Evolutionary conservation across 2,888 invertebrate genomes (phyloP).

Genomic region (Clitarchus hookeri): DNA sequence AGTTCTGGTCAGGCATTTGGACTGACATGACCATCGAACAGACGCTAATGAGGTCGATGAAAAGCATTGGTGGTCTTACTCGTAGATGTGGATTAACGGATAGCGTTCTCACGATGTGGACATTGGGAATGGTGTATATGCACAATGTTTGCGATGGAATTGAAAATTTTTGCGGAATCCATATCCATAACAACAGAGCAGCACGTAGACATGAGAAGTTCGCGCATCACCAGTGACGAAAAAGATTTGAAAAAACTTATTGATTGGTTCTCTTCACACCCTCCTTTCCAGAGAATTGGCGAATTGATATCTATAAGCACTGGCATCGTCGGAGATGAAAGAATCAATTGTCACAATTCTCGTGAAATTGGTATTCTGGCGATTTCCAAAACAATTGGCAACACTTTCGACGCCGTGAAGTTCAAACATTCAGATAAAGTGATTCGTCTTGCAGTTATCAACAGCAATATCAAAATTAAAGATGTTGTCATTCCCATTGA

Average conservation of each 20-base stretch:
- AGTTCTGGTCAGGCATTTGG: too few species aligned
- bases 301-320: not conserved
- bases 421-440: not conserved
- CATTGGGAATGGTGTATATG: too few species aligned
- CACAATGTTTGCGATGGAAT: too few species aligned
- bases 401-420: slow-evolving; percentile 2
- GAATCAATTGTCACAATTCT: too few species aligned
- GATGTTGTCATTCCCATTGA: not conserved
- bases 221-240: not conserved
- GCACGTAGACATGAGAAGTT: not conserved
- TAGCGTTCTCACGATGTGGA: too few species aligned
- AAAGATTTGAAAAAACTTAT: not conserved
- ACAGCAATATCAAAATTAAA: not conserved
- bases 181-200: not conserved
- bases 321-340: not conserved
- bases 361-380: too few species aligned
- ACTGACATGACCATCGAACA: too few species aligned
- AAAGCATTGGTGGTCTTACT: not conserved
- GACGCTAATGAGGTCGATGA: not conserved
- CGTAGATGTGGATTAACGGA: not conserved
- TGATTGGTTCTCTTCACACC: not conserved
- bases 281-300: not conserved
- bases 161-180: not conserved
- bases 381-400: too few species aligned
- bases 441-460: not conserved